A percentile compares a stretch with the other conserved stretches of the same genome.
Evolutionary conservation across 1,140 invertebrate species (phyloP).

Genomic region (Drosophila parabipectinata): DNA sequence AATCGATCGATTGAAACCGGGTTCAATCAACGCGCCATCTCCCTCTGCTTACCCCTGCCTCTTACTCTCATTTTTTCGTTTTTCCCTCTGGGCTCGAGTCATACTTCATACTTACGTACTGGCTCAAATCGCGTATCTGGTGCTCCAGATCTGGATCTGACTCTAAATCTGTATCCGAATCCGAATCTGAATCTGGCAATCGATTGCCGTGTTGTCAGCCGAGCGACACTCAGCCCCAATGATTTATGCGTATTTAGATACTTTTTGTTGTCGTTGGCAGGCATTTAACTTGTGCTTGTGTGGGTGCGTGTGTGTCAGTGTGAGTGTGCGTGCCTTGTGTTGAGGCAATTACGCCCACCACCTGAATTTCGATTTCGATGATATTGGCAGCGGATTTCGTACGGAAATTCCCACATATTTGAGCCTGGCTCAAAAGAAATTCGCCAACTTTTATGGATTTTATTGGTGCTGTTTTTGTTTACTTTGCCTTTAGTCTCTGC

Average conservation of each 20-base stretch:
- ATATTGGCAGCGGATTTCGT: constrained; percentile 53
- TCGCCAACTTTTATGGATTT: constrained; percentile 42
- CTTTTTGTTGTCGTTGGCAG: constrained; percentile 61
- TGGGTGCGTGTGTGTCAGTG: constrained; percentile 31
- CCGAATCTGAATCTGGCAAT: constrained; percentile 57
- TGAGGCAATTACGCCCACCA: constrained; percentile 77
- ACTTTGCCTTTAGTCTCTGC: constrained; percentile 23
- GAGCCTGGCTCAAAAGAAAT: constrained; percentile 51
- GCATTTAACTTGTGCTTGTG: constrained; percentile 63
- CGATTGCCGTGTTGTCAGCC: constrained; percentile 70
- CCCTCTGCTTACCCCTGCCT: neutral
- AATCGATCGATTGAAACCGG: constrained; percentile 49
- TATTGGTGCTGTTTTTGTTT: neutral
- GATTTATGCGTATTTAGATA: constrained; percentile 72
- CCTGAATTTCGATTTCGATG: constrained; percentile 56
- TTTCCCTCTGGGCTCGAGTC: constrained; percentile 58
- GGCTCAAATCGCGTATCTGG: constrained; percentile 49
- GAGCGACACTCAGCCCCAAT: constrained; percentile 64
- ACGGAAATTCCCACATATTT: constrained; percentile 68
- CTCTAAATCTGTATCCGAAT: constrained; percentile 59
- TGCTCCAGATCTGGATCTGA: constrained; percentile 71
- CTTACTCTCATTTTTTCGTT: constrained; percentile 59
- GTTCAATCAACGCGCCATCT: constrained; percentile 30
- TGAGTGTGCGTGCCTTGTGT: constrained; percentile 39
- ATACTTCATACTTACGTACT: constrained; percentile 45